These are phyloP conservation scores for Mythimna ferrago DNA, from an alignment of 2,888 invertebrate genomes.

Conservation along the genomic window DNA sequence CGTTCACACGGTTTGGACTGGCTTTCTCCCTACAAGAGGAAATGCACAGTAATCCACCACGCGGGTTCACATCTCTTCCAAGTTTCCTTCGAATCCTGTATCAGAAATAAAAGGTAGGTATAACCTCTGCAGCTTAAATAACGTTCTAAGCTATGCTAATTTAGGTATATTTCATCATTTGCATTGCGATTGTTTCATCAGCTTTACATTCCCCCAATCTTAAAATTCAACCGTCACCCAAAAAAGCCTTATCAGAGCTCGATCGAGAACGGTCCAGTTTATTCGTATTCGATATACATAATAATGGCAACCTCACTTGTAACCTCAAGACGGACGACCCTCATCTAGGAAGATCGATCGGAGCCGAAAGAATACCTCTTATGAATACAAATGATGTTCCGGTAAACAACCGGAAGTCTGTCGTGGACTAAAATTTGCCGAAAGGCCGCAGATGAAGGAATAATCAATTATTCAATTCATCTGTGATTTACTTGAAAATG, in stretches of 20 bases:
- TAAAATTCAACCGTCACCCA: conserved; percentile 9
- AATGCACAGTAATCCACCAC: too few relatives aligned
- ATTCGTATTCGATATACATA: conserved; percentile 52
- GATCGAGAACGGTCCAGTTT: conserved; percentile 34
- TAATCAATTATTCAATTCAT: conserved; percentile 54
- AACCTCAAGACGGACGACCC: conserved; percentile 61
- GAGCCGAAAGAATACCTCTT: conserved; percentile 59
- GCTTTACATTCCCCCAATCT: background rate
- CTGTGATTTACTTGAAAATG: conserved; percentile 51
- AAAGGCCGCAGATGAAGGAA: conserved; percentile 57
- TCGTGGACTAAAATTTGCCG: conserved; percentile 43
- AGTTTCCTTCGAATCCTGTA: too few relatives aligned
- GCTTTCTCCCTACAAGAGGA: too few relatives aligned
- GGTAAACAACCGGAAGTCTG: conserved; percentile 62
- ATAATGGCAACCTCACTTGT: conserved; percentile 54
- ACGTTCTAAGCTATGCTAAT: too few relatives aligned
- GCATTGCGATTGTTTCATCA: background rate
- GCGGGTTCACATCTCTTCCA: too few relatives aligned
- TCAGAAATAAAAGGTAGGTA: too few relatives aligned
- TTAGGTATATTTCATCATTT: background rate
- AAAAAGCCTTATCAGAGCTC: conserved; percentile 13
- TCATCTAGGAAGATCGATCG: conserved; percentile 63
- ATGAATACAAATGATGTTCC: conserved; percentile 63
- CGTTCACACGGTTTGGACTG: too few relatives aligned
- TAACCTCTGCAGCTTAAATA: too few relatives aligned